Evolutionary conservation across 1,140 invertebrate genomes (phyloP).

Genomic region (Ridgeia piscesae): DNA sequence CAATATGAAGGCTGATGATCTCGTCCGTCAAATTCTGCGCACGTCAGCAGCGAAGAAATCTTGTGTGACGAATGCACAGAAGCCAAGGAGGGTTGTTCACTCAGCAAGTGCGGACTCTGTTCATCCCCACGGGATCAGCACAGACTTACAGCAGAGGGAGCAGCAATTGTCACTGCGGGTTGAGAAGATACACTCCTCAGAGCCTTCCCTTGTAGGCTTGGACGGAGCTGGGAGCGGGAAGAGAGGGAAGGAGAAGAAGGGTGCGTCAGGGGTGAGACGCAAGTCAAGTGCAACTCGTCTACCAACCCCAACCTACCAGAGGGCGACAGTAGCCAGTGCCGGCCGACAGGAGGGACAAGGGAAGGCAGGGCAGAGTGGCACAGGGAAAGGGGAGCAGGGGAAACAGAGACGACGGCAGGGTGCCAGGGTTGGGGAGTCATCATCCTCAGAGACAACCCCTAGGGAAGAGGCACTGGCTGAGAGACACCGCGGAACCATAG

Average conservation of each 20-base stretch:
- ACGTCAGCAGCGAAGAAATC: not conserved
- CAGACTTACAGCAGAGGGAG: not conserved
- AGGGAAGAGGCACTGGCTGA: not conserved
- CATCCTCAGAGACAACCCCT: not conserved
- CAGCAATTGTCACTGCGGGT: not conserved
- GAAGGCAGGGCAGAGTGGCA: not conserved
- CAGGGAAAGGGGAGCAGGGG: not conserved
- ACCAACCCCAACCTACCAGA: not conserved
- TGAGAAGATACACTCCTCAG: not conserved
- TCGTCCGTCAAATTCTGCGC: not conserved
- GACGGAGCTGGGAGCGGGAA: not conserved
- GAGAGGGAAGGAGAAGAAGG: not conserved
- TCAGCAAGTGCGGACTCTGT: not conserved
- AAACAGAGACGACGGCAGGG: not conserved
- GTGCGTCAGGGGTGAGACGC: not conserved
- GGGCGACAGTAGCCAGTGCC: not conserved
- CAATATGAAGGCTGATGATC: not conserved
- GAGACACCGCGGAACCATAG: not conserved
- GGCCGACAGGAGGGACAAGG: not conserved
- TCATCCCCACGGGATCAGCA: not conserved
- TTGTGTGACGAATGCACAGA: not conserved
- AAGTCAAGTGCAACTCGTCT: not conserved
- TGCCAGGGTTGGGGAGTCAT: not conserved
- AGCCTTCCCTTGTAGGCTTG: not conserved
- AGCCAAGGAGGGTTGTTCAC: not conserved